A percentile compares a stretch with the other conserved stretches of the same genome.
Conservation (phyloP, 2,113 vertebrate species). For the Oreochromis niloticus region DNA sequence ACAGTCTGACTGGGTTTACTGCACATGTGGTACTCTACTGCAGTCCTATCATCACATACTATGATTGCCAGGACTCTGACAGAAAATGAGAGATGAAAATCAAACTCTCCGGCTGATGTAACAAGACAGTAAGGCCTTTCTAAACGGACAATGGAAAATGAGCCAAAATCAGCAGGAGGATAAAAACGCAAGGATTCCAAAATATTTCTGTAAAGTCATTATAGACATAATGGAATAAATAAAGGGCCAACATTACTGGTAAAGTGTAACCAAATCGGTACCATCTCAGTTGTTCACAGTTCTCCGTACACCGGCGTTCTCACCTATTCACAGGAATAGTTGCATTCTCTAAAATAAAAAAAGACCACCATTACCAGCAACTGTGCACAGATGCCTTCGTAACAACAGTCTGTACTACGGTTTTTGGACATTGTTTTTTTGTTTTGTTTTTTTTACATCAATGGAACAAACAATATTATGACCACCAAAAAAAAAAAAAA, state of each 20-base stretch:
- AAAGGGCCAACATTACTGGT: background rate
- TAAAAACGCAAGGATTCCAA: background rate
- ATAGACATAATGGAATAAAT: background rate
- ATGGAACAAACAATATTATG: background rate
- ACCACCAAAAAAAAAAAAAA: background rate
- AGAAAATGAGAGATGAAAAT: background rate
- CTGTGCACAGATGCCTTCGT: background rate
- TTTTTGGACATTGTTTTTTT: background rate
- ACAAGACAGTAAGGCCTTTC: background rate
- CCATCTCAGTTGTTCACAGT: background rate
- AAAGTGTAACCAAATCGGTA: background rate
- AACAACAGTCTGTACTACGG: background rate
- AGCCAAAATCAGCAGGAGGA: background rate
- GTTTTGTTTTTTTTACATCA: background rate
- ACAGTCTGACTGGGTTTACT: constrained; percentile 1
- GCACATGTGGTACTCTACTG: background rate
- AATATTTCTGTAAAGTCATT: background rate
- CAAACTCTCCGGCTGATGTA: background rate
- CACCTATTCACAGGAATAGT: background rate
- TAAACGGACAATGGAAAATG: background rate
- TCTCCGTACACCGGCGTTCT: background rate
- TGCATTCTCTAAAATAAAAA: background rate
- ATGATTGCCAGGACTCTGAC: background rate
- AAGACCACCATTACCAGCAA: background rate
- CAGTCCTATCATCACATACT: background rate